Percentiles rank a stretch among this genome's conserved stretches.
phyloP scores from a whole-genome alignment of 2,797 vertebrate genomes.

The Spinibarbus caldwelli region DNA sequence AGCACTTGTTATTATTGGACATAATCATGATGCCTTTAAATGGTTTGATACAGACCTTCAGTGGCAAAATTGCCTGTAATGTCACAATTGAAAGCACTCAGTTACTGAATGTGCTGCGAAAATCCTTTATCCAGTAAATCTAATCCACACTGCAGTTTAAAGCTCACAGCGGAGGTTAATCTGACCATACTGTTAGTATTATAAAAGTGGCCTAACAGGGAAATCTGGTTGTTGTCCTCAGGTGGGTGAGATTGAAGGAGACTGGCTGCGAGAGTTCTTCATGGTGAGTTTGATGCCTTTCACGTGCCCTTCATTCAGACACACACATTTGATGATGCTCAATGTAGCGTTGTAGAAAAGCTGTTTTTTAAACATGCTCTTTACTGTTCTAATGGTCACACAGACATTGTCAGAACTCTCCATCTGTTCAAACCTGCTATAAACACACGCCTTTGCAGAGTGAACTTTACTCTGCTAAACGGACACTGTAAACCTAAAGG shows the following conservation, averaged over 20 bases:
- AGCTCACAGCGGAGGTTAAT: constrained; percentile 10
- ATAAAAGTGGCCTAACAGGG: constrained; percentile 27
- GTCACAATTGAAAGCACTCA: neutral
- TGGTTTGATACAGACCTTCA: neutral
- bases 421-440: constrained; percentile 19
- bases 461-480: constrained; percentile 34
- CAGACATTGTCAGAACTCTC: neutral
- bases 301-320: neutral
- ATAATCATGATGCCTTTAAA: neutral
- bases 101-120: neutral
- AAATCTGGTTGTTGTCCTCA: constrained; percentile 58
- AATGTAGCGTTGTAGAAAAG: neutral
- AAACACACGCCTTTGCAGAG: neutral
- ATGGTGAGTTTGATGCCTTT: constrained; percentile 70
- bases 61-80: neutral
- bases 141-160: neutral
- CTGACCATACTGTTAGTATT: neutral
- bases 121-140: neutral
- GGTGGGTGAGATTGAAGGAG: constrained; percentile 79
- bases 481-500: neutral
- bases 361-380: neutral
- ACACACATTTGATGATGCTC: neutral
- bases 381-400: neutral
- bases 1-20: neutral
- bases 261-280: constrained; percentile 83